Evolutionary conservation across 1,140 invertebrate genomes (phyloP), one percentile per base, ranked within the genome.

Genomic region (Phthorimaea operculella): DNA sequence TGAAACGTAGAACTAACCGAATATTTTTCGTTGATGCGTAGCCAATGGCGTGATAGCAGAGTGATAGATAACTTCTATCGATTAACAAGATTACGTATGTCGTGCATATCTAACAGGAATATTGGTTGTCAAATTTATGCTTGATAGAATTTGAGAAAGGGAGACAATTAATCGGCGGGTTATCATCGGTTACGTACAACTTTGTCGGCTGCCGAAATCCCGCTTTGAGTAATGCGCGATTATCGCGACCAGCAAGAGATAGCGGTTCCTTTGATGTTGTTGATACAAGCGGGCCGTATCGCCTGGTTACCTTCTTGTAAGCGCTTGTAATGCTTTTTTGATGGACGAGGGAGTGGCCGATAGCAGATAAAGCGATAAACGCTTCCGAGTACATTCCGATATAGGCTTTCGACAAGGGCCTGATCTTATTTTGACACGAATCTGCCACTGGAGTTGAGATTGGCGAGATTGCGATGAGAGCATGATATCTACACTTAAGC

Each of bases 171-270:
- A 78, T 81, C 72, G 70, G 59, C 56, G 14, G 53, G 66, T 73
- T 79, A 82, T 79, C 74, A 65, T 67, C 66, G 48, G 21, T 33
- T 66, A 71, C 63, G 71, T 58, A 51, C 44, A 55, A 63, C 81
- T 82, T 81, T 84, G 79, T 79, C 76, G 78, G 76, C 58, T 72
- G 73, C 77, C 79, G 75, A 87, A 97, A 98, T 87, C 96, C 98
- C 95, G 21, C 88, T 90, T 78, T 96, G 93, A 72, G 96, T 98
- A 96, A 98, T 88, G 95, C 96, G 21, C 85, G 96, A 69, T 96
- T 62, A 81, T 76, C 72, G 75, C 66, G 59, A 62, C 58, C 63
- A 57, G 59, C 54, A 55, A 2, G 44, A 55, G 81, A 84, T 84
- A 84, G 79, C 81, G 81, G 81, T 57, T 48, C 64, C 70, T 83